Evolutionary conservation across 2,113 vertebrate genomes (phyloP).

Genomic region (Zosterops pallidus): DNA sequence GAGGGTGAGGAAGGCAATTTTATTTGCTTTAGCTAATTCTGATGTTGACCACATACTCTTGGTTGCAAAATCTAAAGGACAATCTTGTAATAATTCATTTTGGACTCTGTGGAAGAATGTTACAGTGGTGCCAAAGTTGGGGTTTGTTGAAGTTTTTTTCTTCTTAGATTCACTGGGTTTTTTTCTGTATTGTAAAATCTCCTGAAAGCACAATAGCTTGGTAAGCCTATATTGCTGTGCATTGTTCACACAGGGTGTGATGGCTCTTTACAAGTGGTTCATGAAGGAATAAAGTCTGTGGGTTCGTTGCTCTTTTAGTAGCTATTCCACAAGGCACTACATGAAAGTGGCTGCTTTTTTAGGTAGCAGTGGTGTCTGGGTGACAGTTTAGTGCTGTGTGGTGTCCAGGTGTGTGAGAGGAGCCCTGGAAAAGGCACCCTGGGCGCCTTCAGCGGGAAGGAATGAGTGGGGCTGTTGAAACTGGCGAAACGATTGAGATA

Average conservation of each 20-base stretch:
- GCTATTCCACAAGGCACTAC: background rate
- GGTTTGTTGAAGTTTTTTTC: background rate
- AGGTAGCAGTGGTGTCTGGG: background rate
- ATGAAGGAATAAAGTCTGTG: background rate
- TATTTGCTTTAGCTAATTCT: slow-evolving; percentile 10
- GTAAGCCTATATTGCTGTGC: background rate
- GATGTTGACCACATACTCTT: background rate
- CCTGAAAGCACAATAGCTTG: background rate
- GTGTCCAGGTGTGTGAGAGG: background rate
- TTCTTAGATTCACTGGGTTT: background rate
- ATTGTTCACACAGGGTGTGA: accelerated
- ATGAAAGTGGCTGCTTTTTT: background rate
- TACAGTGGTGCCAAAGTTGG: background rate
- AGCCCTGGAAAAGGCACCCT: background rate
- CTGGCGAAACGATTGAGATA: background rate
- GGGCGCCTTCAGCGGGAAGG: background rate
- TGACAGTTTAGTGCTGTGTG: background rate
- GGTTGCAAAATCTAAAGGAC: slow-evolving; percentile 45
- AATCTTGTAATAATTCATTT: slow-evolving; percentile 22
- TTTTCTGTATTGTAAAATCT: background rate
- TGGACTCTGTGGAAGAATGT: background rate
- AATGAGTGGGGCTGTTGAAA: background rate
- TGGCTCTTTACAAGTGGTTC: background rate
- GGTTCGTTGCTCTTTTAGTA: background rate
- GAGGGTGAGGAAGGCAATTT: background rate